Evolutionary conservation across 1,140 invertebrate genomes (phyloP), one percentile per base, ranked within the genome.

Genomic region (Psix sp.): DNA sequence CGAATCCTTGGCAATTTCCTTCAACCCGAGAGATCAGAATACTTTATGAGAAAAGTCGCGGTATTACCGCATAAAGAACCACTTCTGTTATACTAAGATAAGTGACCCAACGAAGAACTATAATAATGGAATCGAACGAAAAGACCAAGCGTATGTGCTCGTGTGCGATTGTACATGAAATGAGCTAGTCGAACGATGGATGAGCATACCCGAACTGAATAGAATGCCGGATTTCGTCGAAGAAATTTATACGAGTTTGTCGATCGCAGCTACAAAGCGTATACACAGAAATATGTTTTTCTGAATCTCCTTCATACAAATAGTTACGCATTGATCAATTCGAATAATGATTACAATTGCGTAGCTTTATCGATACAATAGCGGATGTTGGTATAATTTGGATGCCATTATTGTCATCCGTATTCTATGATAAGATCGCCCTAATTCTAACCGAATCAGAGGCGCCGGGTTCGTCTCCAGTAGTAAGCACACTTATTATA

Each of bases 1-100:
- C 40, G 46, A 68, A 68, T 68, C 54, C 65, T 26, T 24, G 39
- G 42, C 49, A 56, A 66, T 66, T 66, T 56, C 18, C 21, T 66
- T 40, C 49, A 66, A 51, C 46, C 54, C 26, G 31, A 36, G 52
- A 56, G 66, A 51, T 54, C 72, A 63, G 59, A 70, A 74, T 76
- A 73, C 57, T 72, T 73, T 71, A 60, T 72, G 60, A 52, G 72
- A 68, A 71, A 76, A 77, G 74, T 77, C 49, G 26, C 42, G 29
- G 60, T 76, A 67, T 67, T 76, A 63, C 43, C 51, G 39, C 57
- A 60, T 62, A 59, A 63, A 73, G 65, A 70, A 57, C 38, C 40
- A 54, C 48, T 70, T 60, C 56, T 48, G 65, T 71, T 62, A 49
- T 71, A 62, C 40, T 57, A 40, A 71, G 66, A 71, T 71, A 71